Conservation (phyloP, 2,113 vertebrate species). For the Phyllostomus discolor region DNA sequence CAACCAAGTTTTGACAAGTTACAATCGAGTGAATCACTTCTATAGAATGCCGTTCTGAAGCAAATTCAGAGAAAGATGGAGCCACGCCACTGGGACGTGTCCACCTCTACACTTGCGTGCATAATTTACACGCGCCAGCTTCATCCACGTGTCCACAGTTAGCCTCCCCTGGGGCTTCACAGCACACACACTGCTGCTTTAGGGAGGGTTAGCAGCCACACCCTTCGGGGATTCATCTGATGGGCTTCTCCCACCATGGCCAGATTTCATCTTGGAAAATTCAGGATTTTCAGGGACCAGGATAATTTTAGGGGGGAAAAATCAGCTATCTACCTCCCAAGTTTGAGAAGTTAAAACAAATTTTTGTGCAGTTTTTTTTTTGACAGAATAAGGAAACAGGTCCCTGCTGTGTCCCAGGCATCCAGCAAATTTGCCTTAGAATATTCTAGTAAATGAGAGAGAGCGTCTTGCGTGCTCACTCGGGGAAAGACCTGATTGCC, state of each 20-base stretch:
- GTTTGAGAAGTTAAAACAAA: background rate
- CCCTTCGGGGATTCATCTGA: background rate
- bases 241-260: background rate
- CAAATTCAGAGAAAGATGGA: background rate
- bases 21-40: background rate
- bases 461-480: background rate
- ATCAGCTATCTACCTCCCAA: background rate
- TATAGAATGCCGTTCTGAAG: constrained; percentile 17
- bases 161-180: background rate
- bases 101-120: background rate
- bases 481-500: background rate
- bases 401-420: background rate
- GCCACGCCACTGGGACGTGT: background rate
- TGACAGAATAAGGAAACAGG: background rate
- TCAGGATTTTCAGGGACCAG: background rate
- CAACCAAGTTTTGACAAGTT: background rate
- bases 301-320: background rate
- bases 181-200: background rate
- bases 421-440: background rate
- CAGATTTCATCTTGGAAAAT: background rate
- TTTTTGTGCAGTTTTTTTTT: background rate
- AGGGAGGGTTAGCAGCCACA: background rate
- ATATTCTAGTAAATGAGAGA: background rate
- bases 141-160: background rate
- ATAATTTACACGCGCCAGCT: background rate